Conservation (phyloP, 1,140 invertebrate species). For the Calycopis cecrops region DNA sequence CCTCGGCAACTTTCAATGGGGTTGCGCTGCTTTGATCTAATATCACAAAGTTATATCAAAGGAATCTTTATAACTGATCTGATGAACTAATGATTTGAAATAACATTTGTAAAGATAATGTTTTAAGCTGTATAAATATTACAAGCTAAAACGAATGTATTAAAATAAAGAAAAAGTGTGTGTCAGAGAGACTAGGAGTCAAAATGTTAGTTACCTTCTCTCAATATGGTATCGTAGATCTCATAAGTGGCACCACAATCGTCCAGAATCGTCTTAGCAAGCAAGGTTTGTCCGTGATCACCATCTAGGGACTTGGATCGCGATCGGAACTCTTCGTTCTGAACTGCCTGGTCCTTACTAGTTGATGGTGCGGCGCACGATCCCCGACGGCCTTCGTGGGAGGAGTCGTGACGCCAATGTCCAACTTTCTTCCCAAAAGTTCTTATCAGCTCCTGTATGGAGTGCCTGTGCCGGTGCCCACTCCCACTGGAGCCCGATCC, state of each 20-base stretch:
- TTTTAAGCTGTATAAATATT: too few relatives aligned
- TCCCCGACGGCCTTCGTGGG: conserved; percentile 75
- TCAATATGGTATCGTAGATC: conserved; percentile 86
- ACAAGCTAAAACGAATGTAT: too few relatives aligned
- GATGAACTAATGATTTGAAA: too few relatives aligned
- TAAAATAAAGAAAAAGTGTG: too few relatives aligned
- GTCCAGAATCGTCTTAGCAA: conserved; percentile 61
- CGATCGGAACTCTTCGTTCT: conserved; percentile 80
- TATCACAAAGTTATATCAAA: too few relatives aligned
- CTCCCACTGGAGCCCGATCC: conserved; percentile 48
- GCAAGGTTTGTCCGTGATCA: conserved; percentile 66
- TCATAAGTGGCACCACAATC: conserved; percentile 88
- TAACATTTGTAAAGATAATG: too few relatives aligned
- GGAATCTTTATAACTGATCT: too few relatives aligned
- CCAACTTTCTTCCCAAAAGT: conserved; percentile 82
- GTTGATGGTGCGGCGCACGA: conserved; percentile 72
- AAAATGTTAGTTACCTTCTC: conserved; percentile 79
- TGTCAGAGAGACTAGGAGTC: too few relatives aligned
- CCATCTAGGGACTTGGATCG: conserved; percentile 87
- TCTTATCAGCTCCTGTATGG: conserved; percentile 83
- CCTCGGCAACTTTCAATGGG: too few relatives aligned
- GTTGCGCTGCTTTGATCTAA: too few relatives aligned
- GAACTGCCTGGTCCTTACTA: conserved; percentile 55
- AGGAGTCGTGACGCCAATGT: conserved; percentile 77
- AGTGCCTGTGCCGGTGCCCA: conserved; percentile 76